Evolutionary conservation across 2,113 vertebrate genomes (phyloP), one percentile per base, ranked within the genome.

Genomic region (Leucopsar rothschildi): DNA sequence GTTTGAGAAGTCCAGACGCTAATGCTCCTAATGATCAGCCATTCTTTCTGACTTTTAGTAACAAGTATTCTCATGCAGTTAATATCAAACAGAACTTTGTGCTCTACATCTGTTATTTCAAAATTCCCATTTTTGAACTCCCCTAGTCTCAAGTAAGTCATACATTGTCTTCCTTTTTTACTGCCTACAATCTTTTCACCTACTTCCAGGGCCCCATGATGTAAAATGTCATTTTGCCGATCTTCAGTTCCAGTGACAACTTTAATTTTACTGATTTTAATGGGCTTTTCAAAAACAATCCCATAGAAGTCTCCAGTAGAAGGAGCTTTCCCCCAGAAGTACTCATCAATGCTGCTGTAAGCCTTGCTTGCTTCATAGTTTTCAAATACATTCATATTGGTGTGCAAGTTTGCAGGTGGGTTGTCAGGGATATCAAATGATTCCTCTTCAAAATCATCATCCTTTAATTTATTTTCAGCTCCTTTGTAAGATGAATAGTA

Each of bases 401-500:
- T 99, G 83, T 99, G 98, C 31, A 99, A 95, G 78, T 96, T 98
- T 81, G 99, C 99, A 45, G 99, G 99, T 14, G 99, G 99, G 55
- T 99, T 99, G 96, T 99, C 99, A 3, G 99, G 99, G 65, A 99
- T 98, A 92, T 99, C 99, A 63, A 99, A 97, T 7, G 98, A 98
- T 88, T 99, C 99, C 63, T 99, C 99, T 97, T 99, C 99, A 84
- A 99, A 99, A 95, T 99, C 99, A 45, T 99, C 99, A 78, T 99
- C 99, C 92, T 99, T 99, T 82, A 99, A 97, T 81, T 99, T 99
- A 95, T 99, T 99, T 95, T 99, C 99, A 2, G 98, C 98, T 42
- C 99, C 99, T 95, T 99, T 99, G 84, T 99, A 99, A 12, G 99
- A 99, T 2, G 99, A 99, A 82, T 99, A 99, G 97, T 99, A 99